A percentile compares a stretch with the other conserved stretches of the same genome.
These are phyloP conservation scores for Salvator merianae DNA, from an alignment of 2,113 vertebrate species.

Conservation along the genomic window DNA sequence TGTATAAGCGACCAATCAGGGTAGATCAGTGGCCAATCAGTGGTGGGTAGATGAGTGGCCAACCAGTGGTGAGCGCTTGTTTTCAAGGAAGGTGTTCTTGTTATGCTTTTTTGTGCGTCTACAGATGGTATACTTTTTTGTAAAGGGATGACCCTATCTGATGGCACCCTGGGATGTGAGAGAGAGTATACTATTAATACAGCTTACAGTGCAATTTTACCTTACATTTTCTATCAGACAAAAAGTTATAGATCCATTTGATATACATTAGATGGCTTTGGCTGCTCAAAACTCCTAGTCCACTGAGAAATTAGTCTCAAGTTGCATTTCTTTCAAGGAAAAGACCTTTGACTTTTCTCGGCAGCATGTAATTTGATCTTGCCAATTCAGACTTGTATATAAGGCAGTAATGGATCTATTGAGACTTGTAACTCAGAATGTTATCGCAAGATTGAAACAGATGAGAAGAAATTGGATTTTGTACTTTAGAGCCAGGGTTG, in stretches of 20 bases:
- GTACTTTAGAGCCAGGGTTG: not conserved
- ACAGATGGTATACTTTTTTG: no score
- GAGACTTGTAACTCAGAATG: conserved; percentile 32
- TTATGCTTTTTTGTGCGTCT: no score
- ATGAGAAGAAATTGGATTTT: conserved; percentile 41
- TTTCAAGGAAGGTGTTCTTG: no score
- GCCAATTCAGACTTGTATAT: conserved; percentile 30
- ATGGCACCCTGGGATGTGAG: no score
- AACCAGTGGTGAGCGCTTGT: no score
- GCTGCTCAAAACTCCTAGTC: conserved; percentile 11
- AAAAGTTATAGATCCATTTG: conserved; percentile 14
- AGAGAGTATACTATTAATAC: not conserved
- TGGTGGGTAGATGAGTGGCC: no score
- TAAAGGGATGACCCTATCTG: no score
- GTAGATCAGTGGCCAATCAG: no score
- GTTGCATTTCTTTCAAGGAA: conserved; percentile 20
- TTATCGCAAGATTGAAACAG: conserved; percentile 25
- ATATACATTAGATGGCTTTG: conserved; percentile 20
- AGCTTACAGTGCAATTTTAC: not conserved
- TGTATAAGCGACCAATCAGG: no score
- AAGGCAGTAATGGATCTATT: conserved; percentile 29
- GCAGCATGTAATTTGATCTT: conserved; percentile 18
- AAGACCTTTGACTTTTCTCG: conserved; percentile 26
- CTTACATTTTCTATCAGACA: conserved; percentile 5
- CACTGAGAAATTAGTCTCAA: conserved; percentile 7